A percentile compares a stretch with the other conserved stretches of the same genome.
Conservation (phyloP, 2,888 invertebrate species). For the Andrena marginata region DNA sequence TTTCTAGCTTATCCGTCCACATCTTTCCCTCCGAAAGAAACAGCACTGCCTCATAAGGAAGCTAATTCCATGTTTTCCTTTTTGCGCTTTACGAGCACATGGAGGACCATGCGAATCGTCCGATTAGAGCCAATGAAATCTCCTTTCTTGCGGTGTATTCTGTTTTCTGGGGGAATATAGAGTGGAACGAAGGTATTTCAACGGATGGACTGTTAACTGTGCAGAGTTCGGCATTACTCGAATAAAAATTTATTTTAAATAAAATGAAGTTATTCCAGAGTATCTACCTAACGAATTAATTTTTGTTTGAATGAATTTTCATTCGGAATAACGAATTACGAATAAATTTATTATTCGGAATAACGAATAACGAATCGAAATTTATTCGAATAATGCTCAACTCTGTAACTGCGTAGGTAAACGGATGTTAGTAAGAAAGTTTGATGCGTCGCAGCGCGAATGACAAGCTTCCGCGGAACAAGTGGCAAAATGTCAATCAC, state of each 20-base stretch:
- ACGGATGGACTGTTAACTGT: too few species aligned
- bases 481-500: conserved; percentile 33
- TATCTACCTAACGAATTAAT: too few species aligned
- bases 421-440: too few species aligned
- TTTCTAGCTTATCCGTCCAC: conserved; percentile 5
- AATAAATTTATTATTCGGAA: too few species aligned
- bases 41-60: conserved; percentile 50
- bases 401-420: too few species aligned
- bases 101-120: conserved; percentile 36
- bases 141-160: conserved; percentile 1
- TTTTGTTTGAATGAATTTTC: too few species aligned
- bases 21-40: conserved; percentile 44
- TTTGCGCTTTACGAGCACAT: conserved; percentile 42
- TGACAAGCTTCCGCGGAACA: background rate
- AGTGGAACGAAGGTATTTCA: background rate
- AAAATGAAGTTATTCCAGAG: too few species aligned
- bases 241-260: too few species aligned
- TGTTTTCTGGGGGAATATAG: background rate
- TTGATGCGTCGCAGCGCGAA: background rate
- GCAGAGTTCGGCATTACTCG: too few species aligned
- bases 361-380: too few species aligned
- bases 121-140: conserved; percentile 38
- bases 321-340: too few species aligned
- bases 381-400: too few species aligned
- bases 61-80: conserved; percentile 62